phyloP scores from a whole-genome alignment of 2,888 invertebrate species.

The Lasioglossum morio region DNA sequence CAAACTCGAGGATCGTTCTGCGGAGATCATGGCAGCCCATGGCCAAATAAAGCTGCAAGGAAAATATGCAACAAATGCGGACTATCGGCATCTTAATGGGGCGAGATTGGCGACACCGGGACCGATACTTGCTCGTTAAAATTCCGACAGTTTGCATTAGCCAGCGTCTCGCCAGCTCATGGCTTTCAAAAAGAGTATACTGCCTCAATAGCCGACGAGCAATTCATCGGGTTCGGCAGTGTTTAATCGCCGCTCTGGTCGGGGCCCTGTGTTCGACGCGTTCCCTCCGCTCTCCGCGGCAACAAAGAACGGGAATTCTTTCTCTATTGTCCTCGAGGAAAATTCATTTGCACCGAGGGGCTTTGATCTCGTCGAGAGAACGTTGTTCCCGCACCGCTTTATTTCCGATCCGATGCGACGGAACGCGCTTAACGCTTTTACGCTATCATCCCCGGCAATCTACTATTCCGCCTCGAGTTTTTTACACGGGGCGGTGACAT shows the following conservation, averaged over 20 bases:
- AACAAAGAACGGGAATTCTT: conserved; percentile 6
- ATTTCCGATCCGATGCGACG: neutral
- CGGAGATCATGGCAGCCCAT: neutral
- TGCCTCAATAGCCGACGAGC: conserved; percentile 12
- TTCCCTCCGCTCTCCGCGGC: neutral
- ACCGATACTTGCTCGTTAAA: conserved; percentile 34
- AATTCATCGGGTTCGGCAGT: conserved; percentile 31
- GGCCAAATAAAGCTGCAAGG: conserved; percentile 11
- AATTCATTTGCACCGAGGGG: neutral
- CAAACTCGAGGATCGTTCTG: neutral
- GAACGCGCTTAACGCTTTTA: neutral
- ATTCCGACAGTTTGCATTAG: conserved; percentile 38
- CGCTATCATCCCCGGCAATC: neutral
- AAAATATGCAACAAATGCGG: conserved; percentile 34
- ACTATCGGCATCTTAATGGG: conserved; percentile 50
- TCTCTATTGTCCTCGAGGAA: conserved; percentile 12
- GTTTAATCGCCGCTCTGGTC: conserved; percentile 22
- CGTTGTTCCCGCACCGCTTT: neutral
- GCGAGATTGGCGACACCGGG: conserved; percentile 15
- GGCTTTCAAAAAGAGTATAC: neutral
- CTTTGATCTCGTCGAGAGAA: neutral
- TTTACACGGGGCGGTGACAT: neutral
- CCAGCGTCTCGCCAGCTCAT: neutral
- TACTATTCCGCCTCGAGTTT: neutral
- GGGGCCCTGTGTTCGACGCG: conserved; percentile 7